Conservation (phyloP, 2,888 invertebrate species). For the Tanytarsus gracilentus region DNA sequence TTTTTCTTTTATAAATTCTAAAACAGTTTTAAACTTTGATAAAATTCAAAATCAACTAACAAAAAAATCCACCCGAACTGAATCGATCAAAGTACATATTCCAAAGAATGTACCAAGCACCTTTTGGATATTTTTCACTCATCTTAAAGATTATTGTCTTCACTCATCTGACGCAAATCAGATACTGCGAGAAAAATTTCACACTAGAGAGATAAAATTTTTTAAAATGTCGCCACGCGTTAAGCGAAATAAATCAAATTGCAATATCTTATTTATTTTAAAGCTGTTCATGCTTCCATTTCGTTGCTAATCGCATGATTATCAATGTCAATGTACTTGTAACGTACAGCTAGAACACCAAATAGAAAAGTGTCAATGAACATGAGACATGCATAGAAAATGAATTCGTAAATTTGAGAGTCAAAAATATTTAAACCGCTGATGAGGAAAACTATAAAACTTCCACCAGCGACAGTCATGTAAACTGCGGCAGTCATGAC, state of each 20-base stretch:
- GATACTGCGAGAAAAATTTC: no score
- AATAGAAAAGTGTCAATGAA: background rate
- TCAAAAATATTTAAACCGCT: constrained; percentile 10
- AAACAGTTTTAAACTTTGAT: background rate
- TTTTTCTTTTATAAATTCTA: no score
- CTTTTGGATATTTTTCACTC: background rate
- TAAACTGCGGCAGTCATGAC: constrained; percentile 1
- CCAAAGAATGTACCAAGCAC: background rate
- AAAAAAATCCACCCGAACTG: constrained; percentile 10
- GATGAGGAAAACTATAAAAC: constrained; percentile 10
- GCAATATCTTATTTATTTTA: background rate
- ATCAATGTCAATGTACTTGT: background rate
- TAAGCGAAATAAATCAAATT: no score
- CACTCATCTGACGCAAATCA: background rate
- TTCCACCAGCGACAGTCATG: constrained; percentile 12
- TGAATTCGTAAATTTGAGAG: constrained; percentile 3
- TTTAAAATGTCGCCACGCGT: no score
- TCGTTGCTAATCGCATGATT: background rate
- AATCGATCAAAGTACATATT: constrained; percentile 14
- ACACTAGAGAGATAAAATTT: no score
- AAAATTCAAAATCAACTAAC: background rate
- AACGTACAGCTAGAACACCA: background rate
- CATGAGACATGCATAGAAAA: constrained; percentile 6
- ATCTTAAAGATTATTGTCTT: background rate
- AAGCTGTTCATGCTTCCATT: no score